Conservation (phyloP, 2,113 vertebrate genomes). For the Astur gentilis region DNA sequence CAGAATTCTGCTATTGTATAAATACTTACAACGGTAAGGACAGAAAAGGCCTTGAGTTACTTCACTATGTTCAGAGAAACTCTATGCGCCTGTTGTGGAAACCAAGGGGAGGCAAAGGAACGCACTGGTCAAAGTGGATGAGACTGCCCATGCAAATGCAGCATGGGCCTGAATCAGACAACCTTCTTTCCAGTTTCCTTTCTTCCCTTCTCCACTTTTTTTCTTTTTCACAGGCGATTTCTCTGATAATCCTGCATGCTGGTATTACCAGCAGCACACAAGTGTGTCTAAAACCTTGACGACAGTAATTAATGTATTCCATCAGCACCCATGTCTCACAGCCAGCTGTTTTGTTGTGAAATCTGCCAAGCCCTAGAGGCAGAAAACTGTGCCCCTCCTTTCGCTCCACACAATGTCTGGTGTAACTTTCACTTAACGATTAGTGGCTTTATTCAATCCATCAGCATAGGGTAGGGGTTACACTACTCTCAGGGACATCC, state of each 20-base stretch:
- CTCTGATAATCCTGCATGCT: slow-evolving; percentile 33
- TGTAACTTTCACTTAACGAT: slow-evolving; percentile 72
- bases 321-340: slow-evolving; percentile 65
- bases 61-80: not conserved
- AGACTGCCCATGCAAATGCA: not conserved
- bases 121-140: not conserved
- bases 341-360: slow-evolving; percentile 67
- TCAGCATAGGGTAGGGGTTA: slow-evolving; percentile 66
- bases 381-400: slow-evolving; percentile 25
- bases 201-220: not conserved
- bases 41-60: not conserved
- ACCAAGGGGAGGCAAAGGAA: not conserved
- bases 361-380: slow-evolving; percentile 45
- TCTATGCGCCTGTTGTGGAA: not conserved
- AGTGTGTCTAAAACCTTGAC: slow-evolving; percentile 69
- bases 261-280: slow-evolving; percentile 48
- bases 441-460: slow-evolving; percentile 72
- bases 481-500: slow-evolving; percentile 43
- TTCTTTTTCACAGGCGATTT: not conserved
- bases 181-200: not conserved
- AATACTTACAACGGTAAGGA: not conserved
- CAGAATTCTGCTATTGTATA: not conserved
- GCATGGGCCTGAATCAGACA: not conserved
- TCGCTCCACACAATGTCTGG: slow-evolving; percentile 39
- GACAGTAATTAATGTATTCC: slow-evolving; percentile 73